Base-by-base conservation (phyloP, 2,888 invertebrate species). In the Stenichneumon culpator region DNA sequence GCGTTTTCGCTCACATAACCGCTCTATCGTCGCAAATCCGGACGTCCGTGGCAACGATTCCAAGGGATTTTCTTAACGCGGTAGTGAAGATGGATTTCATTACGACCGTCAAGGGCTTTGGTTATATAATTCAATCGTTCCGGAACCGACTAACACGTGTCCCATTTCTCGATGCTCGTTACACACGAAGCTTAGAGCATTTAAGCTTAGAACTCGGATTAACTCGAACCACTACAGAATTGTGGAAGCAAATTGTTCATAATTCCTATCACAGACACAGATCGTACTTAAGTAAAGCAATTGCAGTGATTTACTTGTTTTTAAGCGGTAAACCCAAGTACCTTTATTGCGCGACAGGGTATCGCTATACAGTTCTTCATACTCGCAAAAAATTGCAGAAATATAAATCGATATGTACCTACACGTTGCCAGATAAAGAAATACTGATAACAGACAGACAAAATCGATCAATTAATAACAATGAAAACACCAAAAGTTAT, bases 1-100 rank as follows among this genome's bases (percentile, higher is more conserved):
- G 79, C 67, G 67, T 72, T 75, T 69, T 54, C 67, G 67, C 82
- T 79, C 70, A 72, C 85, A 82, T 82, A 82, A 70, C 75, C 75
- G 44, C 57, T 54, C 25, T 70, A 79, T 82, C 69, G 44, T 50
- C 14, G 50, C 11, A 32, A 63, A 63, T 65, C 36, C 32, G n/a
- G 16, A 28, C 36, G 16, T 47, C 69, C 9, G 60, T 25, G 50
- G 73, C 19, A 50, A 68, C 73, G 72, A 77, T 79, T 72, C 32
- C 22, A 47, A 67, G n/a, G 19, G 39, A 67, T 82, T 82, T 67
- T 19, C 67, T 67, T 75, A 36, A 67, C 36, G 11, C 36, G 36
- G 22, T 63, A 60, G 63, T 60, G 47, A 83, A 79, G 47, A 52
- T 60, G 32, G 60, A 63, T 74, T 79, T 74, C 39, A 74, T 79